Evolutionary conservation across 1,140 invertebrate species (phyloP).

Genomic region (Apis dorsata): DNA sequence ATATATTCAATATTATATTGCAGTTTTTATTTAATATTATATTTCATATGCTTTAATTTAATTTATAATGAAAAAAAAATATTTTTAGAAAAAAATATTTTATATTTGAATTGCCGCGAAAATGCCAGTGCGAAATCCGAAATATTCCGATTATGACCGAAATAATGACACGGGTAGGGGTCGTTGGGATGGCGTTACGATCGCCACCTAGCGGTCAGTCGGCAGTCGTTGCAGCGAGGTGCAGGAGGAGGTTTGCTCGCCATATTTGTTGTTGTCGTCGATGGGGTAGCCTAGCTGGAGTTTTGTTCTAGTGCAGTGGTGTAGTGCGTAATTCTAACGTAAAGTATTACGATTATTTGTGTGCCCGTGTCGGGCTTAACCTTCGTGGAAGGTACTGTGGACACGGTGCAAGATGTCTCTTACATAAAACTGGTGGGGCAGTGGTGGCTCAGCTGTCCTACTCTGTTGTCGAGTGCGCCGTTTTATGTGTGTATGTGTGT

Average conservation of each 20-base stretch:
- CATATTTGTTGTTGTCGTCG: conserved; percentile 83
- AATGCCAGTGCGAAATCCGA: background rate
- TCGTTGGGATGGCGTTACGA: conserved; percentile 7
- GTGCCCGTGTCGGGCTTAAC: conserved; percentile 39
- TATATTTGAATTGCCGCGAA: background rate
- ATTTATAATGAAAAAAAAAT: background rate
- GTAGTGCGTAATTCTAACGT: conserved; percentile 29
- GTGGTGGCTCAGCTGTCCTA: conserved; percentile 69
- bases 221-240: conserved; percentile 50
- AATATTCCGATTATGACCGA: conserved; percentile 10
- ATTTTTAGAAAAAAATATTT: background rate
- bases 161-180: background rate
- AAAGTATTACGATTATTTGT: conserved; percentile 28
- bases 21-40: no score
- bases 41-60: background rate
- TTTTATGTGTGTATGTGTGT: conserved; percentile 57
- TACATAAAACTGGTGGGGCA: conserved; percentile 66
- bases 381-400: conserved; percentile 22
- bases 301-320: conserved; percentile 45
- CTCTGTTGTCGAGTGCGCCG: conserved; percentile 60
- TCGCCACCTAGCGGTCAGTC: conserved; percentile 51
- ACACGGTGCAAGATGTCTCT: conserved; percentile 58
- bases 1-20: no score
- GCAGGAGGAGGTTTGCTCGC: conserved; percentile 73
- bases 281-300: conserved; percentile 78